phyloP scores from a whole-genome alignment of 2,888 invertebrate genomes.

The Tridacna gigas region DNA sequence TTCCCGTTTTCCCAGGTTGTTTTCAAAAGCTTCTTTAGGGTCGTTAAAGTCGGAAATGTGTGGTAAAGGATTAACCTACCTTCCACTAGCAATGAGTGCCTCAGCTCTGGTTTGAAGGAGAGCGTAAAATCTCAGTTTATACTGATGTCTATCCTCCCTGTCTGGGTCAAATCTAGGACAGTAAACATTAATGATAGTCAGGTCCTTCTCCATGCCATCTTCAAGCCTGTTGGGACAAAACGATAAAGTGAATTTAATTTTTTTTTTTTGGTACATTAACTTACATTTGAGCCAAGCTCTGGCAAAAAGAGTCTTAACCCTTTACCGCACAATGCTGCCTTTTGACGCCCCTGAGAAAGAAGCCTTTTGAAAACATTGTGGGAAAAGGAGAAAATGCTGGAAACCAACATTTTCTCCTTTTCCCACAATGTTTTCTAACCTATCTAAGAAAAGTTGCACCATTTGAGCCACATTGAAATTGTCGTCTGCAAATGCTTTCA shows the following conservation, averaged over 20 bases:
- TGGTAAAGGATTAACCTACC: conserved; percentile 67
- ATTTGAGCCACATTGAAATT: too few species aligned
- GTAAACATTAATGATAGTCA: conserved; percentile 86
- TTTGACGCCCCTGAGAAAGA: too few species aligned
- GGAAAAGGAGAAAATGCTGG: neutral
- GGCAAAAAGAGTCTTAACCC: too few species aligned
- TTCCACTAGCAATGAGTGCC: conserved; percentile 83
- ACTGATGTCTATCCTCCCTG: conserved; percentile 84
- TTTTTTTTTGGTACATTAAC: too few species aligned
- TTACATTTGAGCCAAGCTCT: too few species aligned
- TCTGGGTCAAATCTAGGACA: conserved; percentile 86
- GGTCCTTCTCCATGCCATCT: conserved; percentile 66
- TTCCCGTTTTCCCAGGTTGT: neutral
- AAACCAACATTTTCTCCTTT: too few species aligned
- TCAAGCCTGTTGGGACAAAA: conserved; percentile 44
- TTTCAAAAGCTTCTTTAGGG: neutral
- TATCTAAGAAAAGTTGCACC: too few species aligned
- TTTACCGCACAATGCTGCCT: too few species aligned
- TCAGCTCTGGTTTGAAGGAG: conserved; percentile 85
- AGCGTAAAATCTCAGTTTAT: conserved; percentile 85
- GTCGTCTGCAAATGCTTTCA: too few species aligned
- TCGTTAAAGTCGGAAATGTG: neutral
- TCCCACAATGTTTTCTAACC: too few species aligned
- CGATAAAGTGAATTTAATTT: too few species aligned
- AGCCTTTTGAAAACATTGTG: neutral